phyloP scores from a whole-genome alignment of 2,113 vertebrate genomes.

The Odocoileus hemionus region DNA sequence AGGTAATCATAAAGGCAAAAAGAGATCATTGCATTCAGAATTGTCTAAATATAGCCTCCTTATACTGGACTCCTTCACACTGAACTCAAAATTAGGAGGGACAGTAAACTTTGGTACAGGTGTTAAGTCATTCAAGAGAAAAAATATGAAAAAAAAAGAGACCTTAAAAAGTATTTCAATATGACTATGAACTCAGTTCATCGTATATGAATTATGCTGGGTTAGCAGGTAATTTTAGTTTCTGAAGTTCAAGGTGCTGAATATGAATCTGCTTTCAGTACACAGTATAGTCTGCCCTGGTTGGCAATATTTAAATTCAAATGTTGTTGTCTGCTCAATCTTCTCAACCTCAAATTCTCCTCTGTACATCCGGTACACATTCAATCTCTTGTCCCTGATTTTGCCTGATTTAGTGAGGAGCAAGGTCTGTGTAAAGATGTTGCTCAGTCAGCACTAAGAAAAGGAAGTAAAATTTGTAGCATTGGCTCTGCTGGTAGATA shows the following conservation, averaged over 20 bases:
- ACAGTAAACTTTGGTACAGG: not conserved
- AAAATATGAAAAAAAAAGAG: not conserved
- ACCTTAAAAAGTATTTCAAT: not conserved
- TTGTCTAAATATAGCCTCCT: not conserved
- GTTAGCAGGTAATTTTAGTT: not conserved
- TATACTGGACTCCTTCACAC: not conserved
- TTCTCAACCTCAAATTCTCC: not conserved
- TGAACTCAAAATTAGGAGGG: not conserved
- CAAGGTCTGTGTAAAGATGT: constrained; percentile 13
- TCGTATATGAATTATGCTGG: not conserved
- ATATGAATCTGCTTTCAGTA: not conserved
- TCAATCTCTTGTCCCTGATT: not conserved
- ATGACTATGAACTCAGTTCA: not conserved
- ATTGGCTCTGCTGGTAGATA: constrained; percentile 47
- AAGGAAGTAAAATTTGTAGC: constrained; percentile 40
- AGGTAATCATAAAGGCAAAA: not conserved
- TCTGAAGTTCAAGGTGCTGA: not conserved
- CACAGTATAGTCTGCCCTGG: not conserved
- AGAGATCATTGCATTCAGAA: not conserved
- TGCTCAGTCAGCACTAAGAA: constrained; percentile 47
- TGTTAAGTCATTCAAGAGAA: not conserved
- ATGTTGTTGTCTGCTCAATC: not conserved
- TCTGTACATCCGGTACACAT: not conserved
- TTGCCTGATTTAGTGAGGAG: constrained; percentile 40
- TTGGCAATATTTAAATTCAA: not conserved